Percentiles rank a stretch among this genome's conserved stretches.
phyloP scores from a whole-genome alignment of 2,888 invertebrate genomes.

The Folsomia candida region DNA sequence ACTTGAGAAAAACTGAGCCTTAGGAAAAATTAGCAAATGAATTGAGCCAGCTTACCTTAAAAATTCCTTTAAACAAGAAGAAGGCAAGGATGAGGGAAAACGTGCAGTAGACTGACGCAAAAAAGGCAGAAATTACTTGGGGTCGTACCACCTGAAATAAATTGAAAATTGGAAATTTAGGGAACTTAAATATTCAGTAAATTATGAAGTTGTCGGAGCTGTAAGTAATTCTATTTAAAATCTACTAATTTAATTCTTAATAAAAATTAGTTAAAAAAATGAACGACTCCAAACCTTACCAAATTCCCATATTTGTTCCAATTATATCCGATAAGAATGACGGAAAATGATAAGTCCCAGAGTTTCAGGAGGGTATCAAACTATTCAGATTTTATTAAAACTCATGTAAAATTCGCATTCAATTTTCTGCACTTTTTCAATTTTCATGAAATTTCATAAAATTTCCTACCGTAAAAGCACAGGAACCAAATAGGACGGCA shows the following conservation, averaged over 20 bases:
- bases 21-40: too few species aligned
- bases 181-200: too few species aligned
- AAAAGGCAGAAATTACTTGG: constrained; percentile 27
- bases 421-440: background rate
- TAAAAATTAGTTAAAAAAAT: background rate
- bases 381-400: too few species aligned
- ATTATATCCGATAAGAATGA: constrained; percentile 25
- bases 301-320: constrained; percentile 31
- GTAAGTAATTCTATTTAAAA: too few species aligned
- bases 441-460: background rate
- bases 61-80: constrained; percentile 28
- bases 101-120: constrained; percentile 27
- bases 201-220: too few species aligned
- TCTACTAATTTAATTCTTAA: too few species aligned
- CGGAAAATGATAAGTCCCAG: constrained; percentile 26
- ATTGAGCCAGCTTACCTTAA: too few species aligned
- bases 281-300: constrained; percentile 3
- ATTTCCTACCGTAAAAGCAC: constrained; percentile 24
- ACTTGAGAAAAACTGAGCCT: too few species aligned
- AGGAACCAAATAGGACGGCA: constrained; percentile 23
- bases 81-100: constrained; percentile 31
- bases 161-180: background rate
- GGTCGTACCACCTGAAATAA: constrained; percentile 23
- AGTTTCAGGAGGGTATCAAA: constrained; percentile 23
- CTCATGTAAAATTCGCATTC: background rate